A percentile compares a stretch with the other conserved stretches of the same genome.
phyloP scores from a whole-genome alignment of 1,140 invertebrate genomes.

The Palaemon carinicauda region DNA sequence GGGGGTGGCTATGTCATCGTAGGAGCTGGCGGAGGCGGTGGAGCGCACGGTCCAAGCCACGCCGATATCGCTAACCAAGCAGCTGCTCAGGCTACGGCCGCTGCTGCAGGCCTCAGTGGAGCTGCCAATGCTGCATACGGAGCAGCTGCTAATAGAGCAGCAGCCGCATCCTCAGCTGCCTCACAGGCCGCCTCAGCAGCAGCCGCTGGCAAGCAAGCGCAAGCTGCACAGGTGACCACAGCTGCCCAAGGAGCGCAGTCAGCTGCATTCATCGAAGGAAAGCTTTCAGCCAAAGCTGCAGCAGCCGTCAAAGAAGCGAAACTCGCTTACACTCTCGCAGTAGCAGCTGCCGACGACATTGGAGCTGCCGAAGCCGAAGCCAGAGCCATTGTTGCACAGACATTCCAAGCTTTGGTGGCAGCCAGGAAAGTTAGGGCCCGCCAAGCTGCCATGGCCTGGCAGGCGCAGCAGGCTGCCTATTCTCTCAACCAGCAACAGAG shows the following conservation, averaged over 20 bases:
- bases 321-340: conserved; percentile 13
- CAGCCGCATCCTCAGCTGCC: background rate
- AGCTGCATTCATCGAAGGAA: background rate
- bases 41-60: background rate
- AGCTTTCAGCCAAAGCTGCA: background rate
- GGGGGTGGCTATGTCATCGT: conserved; percentile 30
- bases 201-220: conserved; percentile 7
- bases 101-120: background rate
- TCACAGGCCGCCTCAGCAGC: conserved; percentile 1
- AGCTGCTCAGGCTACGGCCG: background rate
- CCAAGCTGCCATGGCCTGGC: conserved; percentile 31
- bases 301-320: conserved; percentile 1
- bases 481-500: conserved; percentile 27
- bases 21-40: conserved; percentile 9
- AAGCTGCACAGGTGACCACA: conserved; percentile 1
- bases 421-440: background rate
- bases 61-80: conserved; percentile 25
- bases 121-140: conserved; percentile 25
- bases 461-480: conserved; percentile 24
- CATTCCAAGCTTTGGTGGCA: conserved; percentile 13
- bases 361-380: conserved; percentile 50
- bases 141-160: conserved; percentile 7
- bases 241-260: conserved; percentile 10
- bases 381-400: conserved; percentile 30
- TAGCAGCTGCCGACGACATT: conserved; percentile 15